Evolutionary conservation across 2,888 invertebrate species (phyloP).

Genomic region (Drosophila eohydei): DNA sequence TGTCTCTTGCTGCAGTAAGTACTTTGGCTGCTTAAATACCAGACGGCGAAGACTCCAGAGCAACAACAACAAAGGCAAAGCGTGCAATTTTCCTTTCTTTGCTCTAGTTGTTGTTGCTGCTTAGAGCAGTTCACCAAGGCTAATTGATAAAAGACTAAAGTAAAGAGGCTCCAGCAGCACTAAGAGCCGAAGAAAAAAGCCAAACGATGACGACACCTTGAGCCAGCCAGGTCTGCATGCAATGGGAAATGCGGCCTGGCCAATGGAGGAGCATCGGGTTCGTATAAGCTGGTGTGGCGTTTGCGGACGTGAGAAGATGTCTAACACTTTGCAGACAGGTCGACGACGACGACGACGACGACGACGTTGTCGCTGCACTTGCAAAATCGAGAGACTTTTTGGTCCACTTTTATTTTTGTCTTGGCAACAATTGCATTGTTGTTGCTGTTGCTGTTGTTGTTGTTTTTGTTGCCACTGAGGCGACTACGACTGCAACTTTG

Average conservation of each 20-base stretch:
- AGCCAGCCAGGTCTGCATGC: conserved; percentile 13
- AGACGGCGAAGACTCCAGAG: conserved; percentile 37
- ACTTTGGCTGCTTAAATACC: conserved; percentile 70
- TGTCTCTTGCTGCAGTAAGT: conserved; percentile 28
- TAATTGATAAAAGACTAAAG: conserved; percentile 74
- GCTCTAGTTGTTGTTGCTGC: conserved; percentile 37
- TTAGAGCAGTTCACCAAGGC: conserved; percentile 71
- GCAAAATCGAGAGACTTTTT: conserved; percentile 63
- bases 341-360: conserved; percentile 53
- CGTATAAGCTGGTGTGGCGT: conserved; percentile 45
- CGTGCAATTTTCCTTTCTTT: conserved; percentile 63
- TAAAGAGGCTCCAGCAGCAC: conserved; percentile 10
- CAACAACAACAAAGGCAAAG: conserved; percentile 22
- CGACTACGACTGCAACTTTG: conserved; percentile 71
- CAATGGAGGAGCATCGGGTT: conserved; percentile 26
- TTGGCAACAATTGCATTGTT: conserved; percentile 68
- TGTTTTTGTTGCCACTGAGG: conserved; percentile 42
- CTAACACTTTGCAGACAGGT: conserved; percentile 78
- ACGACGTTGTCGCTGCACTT: conserved; percentile 65
- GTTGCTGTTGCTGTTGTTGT: conserved; percentile 46
- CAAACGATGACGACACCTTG: conserved; percentile 71
- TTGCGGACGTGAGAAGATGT: conserved; percentile 78
- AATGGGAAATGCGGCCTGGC: conserved; percentile 23
- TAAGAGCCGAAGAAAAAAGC: conserved; percentile 28
- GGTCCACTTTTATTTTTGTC: conserved; percentile 53